Evolutionary conservation across 2,888 invertebrate genomes (phyloP), one percentile per base, ranked within the genome.

Genomic region (Copidosoma aretas): DNA sequence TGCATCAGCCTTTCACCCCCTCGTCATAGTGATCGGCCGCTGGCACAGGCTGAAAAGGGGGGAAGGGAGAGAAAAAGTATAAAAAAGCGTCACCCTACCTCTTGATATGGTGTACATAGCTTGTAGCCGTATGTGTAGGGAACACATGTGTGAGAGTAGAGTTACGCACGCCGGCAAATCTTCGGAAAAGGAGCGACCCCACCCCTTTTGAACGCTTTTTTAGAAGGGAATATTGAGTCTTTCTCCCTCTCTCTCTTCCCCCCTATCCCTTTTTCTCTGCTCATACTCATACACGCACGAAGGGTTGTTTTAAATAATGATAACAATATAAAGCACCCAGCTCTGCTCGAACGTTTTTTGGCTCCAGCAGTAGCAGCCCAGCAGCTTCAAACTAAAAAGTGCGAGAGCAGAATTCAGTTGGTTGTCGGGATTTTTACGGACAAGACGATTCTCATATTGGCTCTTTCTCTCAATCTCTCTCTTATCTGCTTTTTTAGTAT

Each of bases 241-340:
- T 3, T 8, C 4, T 5, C 4, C 15, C 14, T 32, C 32, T 32
- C 32, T 32, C 32, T 32, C 32, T 32, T 8, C 32, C 32, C 32
- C 4, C 32, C 8, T 32, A 8, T 8, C 3, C 32, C 32, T 8
- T 32, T 32, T 5, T 5, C 32, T 32, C n/a, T n/a, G n/a, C n/a
- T n/a, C n/a, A 24, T 21, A 53, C 22, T 15, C 41, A 41, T 14
- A 41, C 43, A 46, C 43, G 43, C 43, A 46, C 15, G 80, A 82
- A 82, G 81, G 81, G 81, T 82, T 81, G 81, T 80, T 82, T 82
- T 81, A 80, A 81, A 82, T 81, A 81, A 82, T 80, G 32, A 32
- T 8, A 32, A 32, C 32, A 81, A 80, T 81, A 77, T 63, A 59
- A 59, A 75, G 72, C 70, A 71, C 70, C 71, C 73, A 73, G 75